Percentiles rank a stretch among this genome's conserved stretches.
Conservation (phyloP, 2,888 invertebrate genomes). For the Trissoscelio sp. region DNA sequence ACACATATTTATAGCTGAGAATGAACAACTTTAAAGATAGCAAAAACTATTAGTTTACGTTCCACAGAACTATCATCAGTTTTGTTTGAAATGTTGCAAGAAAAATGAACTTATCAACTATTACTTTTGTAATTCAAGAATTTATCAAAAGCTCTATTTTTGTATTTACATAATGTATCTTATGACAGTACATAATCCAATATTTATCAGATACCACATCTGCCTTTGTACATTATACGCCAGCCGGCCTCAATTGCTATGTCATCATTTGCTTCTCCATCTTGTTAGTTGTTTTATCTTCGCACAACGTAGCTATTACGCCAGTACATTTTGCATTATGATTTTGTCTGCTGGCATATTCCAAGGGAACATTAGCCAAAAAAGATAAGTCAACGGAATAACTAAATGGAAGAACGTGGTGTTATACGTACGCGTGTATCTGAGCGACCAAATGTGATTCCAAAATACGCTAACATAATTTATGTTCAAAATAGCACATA, state of each 20-base stretch:
- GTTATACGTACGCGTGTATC: constrained; percentile 3
- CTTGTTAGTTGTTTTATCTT: background rate
- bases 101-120: background rate
- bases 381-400: constrained; percentile 25
- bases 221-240: background rate
- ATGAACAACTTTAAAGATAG: background rate
- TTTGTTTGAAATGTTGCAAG: background rate
- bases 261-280: background rate
- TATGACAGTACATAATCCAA: background rate
- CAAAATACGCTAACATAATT: constrained; percentile 69
- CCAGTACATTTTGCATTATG: constrained; percentile 8
- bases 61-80: background rate
- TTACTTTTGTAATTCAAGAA: background rate
- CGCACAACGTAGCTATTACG: background rate
- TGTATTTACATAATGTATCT: background rate
- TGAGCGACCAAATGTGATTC: constrained; percentile 70
- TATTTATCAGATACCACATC: background rate
- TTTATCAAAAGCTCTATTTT: background rate
- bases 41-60: background rate
- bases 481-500: constrained; percentile 52
- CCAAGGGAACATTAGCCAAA: background rate
- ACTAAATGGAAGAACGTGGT: constrained; percentile 10
- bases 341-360: constrained; percentile 14
- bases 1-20: constrained; percentile 5
- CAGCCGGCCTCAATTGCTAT: background rate